phyloP scores from a whole-genome alignment of 2,888 invertebrate species.

The Lutraria lutraria region DNA sequence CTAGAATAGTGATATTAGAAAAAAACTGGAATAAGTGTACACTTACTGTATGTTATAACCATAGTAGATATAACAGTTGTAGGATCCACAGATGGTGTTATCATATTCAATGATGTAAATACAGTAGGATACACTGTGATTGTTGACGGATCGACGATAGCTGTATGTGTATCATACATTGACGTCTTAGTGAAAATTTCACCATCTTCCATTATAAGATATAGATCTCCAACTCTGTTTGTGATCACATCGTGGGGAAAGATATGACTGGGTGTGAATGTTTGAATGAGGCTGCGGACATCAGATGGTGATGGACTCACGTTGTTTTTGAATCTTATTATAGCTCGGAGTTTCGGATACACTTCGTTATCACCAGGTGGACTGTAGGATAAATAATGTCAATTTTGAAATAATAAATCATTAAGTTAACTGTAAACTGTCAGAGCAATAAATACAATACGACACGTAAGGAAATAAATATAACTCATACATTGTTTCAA shows the following conservation, averaged over 20 bases:
- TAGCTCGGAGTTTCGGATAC: slow-evolving; percentile 47
- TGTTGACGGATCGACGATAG: slow-evolving; percentile 7
- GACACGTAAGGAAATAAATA: too few species aligned
- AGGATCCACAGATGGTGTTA: slow-evolving; percentile 33
- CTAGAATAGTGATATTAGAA: too few species aligned
- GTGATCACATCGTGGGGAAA: slow-evolving; percentile 52
- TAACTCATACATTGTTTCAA: not conserved
- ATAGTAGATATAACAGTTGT: slow-evolving; percentile 31
- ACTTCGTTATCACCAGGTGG: slow-evolving; percentile 27
- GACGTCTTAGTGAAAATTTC: slow-evolving; percentile 31
- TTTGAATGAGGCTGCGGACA: slow-evolving; percentile 47
- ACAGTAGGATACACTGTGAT: slow-evolving; percentile 35
- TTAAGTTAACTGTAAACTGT: too few species aligned
- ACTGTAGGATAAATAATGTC: slow-evolving; percentile 35
- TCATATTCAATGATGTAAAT: slow-evolving; percentile 49
- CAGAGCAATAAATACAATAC: too few species aligned
- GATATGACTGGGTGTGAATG: slow-evolving; percentile 28
- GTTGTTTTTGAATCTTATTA: slow-evolving; percentile 42
- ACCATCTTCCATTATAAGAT: slow-evolving; percentile 45
- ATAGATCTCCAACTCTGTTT: slow-evolving; percentile 56
- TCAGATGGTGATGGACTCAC: slow-evolving; percentile 17
- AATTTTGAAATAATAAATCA: not conserved
- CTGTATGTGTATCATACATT: slow-evolving; percentile 32
- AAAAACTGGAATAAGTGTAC: too few species aligned
- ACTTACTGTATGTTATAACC: slow-evolving; percentile 30